phyloP scores from a whole-genome alignment of 2,797 vertebrate genomes.

The Artibeus jamaicensis region DNA sequence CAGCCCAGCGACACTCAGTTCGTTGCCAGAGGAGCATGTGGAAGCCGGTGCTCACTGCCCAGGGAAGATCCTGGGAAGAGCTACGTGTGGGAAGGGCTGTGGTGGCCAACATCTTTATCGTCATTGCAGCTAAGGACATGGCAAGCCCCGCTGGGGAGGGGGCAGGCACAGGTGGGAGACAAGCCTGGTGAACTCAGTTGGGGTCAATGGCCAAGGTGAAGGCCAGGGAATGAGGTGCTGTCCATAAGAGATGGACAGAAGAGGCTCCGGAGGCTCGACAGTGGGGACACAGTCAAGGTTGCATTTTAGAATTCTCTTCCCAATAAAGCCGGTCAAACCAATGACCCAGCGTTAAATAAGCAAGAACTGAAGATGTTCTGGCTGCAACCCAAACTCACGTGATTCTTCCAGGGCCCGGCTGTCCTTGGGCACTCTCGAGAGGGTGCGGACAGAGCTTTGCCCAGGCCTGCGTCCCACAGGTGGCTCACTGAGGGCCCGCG shows the following conservation, averaged over 20 bases:
- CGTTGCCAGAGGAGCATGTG: fast-evolving
- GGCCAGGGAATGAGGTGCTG: background rate
- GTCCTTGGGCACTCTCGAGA: background rate
- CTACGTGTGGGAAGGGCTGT: fast-evolving
- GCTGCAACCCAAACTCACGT: constrained; percentile 32
- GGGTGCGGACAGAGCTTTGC: background rate
- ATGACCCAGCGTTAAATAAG: background rate
- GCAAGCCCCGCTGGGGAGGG: fast-evolving
- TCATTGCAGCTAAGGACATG: too few species aligned
- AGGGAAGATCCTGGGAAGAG: background rate
- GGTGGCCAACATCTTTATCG: fast-evolving
- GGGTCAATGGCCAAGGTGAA: background rate
- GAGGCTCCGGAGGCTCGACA: background rate
- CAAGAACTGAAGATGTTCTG: background rate
- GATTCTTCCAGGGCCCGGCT: background rate
- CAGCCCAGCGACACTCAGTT: fast-evolving
- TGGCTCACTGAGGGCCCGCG: fast-evolving
- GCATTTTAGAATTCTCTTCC: background rate
- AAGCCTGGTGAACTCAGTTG: background rate
- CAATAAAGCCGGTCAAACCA: background rate
- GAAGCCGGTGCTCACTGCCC: fast-evolving
- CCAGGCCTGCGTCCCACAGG: background rate
- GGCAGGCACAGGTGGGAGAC: background rate
- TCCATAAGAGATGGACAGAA: background rate
- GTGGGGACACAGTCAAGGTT: too few species aligned